Evolutionary conservation across 2,113 vertebrate species (phyloP).

Genomic region (Bubo blakistoni): DNA sequence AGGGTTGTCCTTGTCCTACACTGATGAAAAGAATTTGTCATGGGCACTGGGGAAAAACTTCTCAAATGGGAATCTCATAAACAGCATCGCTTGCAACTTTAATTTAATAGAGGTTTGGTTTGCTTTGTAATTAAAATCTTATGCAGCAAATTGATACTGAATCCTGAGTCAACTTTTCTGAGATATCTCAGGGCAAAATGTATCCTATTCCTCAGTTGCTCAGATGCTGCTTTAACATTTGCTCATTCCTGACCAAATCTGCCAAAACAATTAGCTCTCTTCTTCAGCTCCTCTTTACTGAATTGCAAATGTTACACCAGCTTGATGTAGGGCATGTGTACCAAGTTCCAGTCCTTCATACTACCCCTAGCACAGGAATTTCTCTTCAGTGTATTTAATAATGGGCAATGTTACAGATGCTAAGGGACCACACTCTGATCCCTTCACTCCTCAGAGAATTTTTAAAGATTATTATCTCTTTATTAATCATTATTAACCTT

Average conservation of each 20-base stretch:
- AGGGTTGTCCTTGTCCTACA: slow-evolving; percentile 50
- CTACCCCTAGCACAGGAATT: not conserved
- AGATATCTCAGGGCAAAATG: not conserved
- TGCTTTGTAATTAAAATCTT: slow-evolving; percentile 59
- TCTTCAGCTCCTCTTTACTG: not conserved
- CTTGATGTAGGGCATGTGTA: not conserved
- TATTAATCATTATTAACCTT: not conserved
- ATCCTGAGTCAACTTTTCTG: slow-evolving; percentile 33
- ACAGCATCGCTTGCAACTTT: slow-evolving; percentile 44
- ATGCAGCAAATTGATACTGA: slow-evolving; percentile 24
- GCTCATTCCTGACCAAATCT: not conserved
- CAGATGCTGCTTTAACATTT: not conserved
- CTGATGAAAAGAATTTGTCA: slow-evolving; percentile 60
- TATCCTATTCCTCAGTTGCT: not conserved
- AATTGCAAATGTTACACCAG: not conserved
- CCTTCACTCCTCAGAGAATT: not conserved
- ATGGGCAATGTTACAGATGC: not conserved
- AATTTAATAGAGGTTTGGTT: slow-evolving; percentile 55
- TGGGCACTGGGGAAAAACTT: slow-evolving; percentile 29
- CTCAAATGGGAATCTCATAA: slow-evolving; percentile 51
- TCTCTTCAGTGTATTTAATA: not conserved
- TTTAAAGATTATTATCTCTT: not conserved
- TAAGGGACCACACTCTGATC: not conserved
- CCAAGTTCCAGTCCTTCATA: not conserved
- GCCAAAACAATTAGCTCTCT: not conserved